phyloP scores from a whole-genome alignment of 2,888 invertebrate species.

The Limnephilus marmoratus region DNA sequence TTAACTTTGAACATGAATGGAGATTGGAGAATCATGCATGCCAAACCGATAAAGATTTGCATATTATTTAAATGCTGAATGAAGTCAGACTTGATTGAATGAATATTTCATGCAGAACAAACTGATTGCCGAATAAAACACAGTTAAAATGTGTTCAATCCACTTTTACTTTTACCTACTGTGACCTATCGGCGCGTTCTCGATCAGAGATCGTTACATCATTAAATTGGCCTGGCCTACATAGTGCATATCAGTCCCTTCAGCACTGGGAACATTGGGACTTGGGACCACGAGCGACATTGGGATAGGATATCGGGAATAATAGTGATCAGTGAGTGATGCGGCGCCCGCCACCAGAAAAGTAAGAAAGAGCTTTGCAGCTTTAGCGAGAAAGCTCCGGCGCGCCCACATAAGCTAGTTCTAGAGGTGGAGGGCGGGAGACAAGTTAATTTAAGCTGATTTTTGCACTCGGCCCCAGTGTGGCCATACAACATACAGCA shows the following conservation, averaged over 20 bases:
- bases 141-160: background rate
- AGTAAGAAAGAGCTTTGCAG: background rate
- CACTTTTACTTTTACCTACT: constrained; percentile 15
- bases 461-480: constrained; percentile 62
- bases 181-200: background rate
- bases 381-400: background rate
- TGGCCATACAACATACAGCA: background rate
- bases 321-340: background rate
- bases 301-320: too few species aligned
- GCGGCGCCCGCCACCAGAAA: background rate
- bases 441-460: constrained; percentile 64
- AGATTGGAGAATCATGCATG: background rate
- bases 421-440: constrained; percentile 52
- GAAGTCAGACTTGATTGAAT: background rate
- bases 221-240: background rate
- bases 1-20: background rate
- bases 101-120: background rate
- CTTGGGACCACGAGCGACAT: background rate
- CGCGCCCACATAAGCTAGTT: background rate
- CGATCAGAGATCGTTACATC: background rate
- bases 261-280: background rate
- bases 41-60: background rate
- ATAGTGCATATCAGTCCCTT: background rate
- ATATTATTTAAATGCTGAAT: background rate
- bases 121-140: background rate